Evolutionary conservation across 2,113 vertebrate species (phyloP).

Genomic region (Columbina picui): DNA sequence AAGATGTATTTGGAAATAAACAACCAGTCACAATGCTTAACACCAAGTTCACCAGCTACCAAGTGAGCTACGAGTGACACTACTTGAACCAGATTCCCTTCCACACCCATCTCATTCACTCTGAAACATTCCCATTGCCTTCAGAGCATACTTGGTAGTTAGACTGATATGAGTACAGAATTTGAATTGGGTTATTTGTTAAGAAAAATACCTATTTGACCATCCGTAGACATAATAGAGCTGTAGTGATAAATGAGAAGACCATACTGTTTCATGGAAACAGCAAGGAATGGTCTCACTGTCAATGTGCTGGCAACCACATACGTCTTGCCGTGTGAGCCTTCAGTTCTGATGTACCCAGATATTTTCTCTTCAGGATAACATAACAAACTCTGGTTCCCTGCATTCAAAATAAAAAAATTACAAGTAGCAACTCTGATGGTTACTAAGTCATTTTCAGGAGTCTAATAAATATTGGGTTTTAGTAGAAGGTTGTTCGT

Average conservation of each 20-base stretch:
- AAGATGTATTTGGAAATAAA: background rate
- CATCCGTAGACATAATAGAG: background rate
- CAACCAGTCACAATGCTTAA: rapidly evolving
- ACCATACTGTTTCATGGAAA: background rate
- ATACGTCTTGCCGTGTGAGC: background rate
- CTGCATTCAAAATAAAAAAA: background rate
- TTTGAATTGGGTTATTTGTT: background rate
- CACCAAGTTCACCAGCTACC: background rate
- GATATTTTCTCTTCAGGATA: background rate
- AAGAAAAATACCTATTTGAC: background rate
- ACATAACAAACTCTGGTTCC: background rate
- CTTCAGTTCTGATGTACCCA: background rate
- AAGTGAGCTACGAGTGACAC: background rate
- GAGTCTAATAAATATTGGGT: background rate
- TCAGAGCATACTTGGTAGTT: background rate
- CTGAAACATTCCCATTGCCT: background rate
- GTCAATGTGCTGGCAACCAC: background rate
- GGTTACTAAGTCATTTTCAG: background rate
- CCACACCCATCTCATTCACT: background rate
- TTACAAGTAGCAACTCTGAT: background rate
- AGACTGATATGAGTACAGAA: background rate
- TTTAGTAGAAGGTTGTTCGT: background rate
- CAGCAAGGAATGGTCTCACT: background rate
- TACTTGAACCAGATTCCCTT: background rate
- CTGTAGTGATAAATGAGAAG: background rate